Evolutionary conservation across 2,888 invertebrate genomes (phyloP), one percentile per base, ranked within the genome.

Genomic region (Diaphora mendica): DNA sequence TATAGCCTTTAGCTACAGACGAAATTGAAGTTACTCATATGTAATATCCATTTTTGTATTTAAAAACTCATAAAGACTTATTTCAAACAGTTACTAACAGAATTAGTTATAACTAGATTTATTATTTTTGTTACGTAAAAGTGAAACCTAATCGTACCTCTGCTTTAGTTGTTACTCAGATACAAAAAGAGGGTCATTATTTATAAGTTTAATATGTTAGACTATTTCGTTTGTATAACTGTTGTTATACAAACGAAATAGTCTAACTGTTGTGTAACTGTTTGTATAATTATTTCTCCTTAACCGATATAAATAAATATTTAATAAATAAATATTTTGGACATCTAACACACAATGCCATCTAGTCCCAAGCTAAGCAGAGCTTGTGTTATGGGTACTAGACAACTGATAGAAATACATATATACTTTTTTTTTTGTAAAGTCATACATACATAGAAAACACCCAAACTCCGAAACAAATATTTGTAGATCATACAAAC

Each of bases 1-100:
- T 67, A 44, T 67, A 26, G 44, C 66, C 66, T 67, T 67, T 44
- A 42, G 66, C 66, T 67, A 67, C 44, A 44, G 44, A 67, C 66
- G 20, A 67, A 39, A 39, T 67, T 42, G 20, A 13, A 67, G 15
- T 67, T 44, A 44, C 30, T 44, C 3, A 26, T 1, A 44, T 44
- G 26, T 67, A 1, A 67, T 44, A 30, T 42, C 9, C 42, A 67
- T 67, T 42, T 42, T 42, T 66, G 42, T 66, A 42, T 44, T 67
- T 30, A 44, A 67, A 66, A 67, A 11, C 1, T 44, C 26, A 20
- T 30, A 67, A 11, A 26, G 17, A 9, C 8, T 44, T 44, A 26
- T 66, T 66, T 66, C n/a, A 42, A 44, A 42, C 66, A 17, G 66
- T 66, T 26, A 42, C 42, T 17, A n/a, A 66, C 42, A 44, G 42